A percentile compares a stretch with the other conserved stretches of the same genome.
These are phyloP conservation scores for Xylota segnis DNA, from an alignment of 2,888 invertebrate species.

Conservation along the genomic window DNA sequence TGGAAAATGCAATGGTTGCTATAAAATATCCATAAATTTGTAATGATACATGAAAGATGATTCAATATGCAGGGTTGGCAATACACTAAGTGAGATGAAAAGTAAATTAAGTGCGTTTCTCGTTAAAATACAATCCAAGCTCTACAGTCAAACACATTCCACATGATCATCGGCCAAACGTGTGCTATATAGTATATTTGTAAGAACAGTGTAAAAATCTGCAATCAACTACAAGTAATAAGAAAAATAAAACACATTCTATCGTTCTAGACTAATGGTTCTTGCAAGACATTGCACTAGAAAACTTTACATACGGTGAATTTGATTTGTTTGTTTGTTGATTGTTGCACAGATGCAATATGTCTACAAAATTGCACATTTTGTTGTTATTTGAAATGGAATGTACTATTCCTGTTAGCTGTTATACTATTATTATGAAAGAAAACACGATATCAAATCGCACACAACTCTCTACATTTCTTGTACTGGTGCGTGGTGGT, in stretches of 20 bases:
- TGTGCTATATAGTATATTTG: neutral
- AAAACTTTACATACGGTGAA: conserved; percentile 22
- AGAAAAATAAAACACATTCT: conserved; percentile 14
- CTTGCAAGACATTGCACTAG: conserved; percentile 33
- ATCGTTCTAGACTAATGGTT: neutral
- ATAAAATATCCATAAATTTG: conserved; percentile 9
- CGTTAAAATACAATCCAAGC: conserved; percentile 4
- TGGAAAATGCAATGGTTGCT: neutral
- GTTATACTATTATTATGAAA: conserved; percentile 1
- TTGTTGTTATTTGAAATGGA: conserved; percentile 17
- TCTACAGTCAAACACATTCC: neutral
- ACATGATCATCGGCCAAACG: neutral
- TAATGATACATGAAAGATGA: conserved; percentile 7
- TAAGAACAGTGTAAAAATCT: neutral
- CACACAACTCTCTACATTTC: conserved; percentile 59
- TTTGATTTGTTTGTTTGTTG: conserved; percentile 1
- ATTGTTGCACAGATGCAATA: conserved; percentile 24
- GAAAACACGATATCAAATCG: conserved; percentile 29
- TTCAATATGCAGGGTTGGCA: neutral
- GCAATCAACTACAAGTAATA: conserved; percentile 4
- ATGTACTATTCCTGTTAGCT: conserved; percentile 39
- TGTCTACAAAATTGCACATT: conserved; percentile 3
- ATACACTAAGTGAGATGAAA: neutral
- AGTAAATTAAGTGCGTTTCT: neutral
- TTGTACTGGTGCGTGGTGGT: conserved; percentile 49